Evolutionary conservation across 1,140 invertebrate species (phyloP).

Genomic region (Pseudomyrmex sp.): DNA sequence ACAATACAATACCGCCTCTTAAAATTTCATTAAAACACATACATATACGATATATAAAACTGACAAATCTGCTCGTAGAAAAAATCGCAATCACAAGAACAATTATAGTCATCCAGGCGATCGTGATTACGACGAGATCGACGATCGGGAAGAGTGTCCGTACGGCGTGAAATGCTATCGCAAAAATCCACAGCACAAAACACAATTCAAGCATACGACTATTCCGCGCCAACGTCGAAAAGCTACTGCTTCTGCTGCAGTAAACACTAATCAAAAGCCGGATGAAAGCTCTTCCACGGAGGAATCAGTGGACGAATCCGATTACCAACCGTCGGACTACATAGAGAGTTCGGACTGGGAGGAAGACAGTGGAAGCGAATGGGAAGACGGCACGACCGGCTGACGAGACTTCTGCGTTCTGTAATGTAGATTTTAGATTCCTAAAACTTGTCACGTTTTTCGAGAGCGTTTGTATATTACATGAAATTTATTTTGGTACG

Average conservation of each 20-base stretch:
- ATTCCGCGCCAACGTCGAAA: neutral
- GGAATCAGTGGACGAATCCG: conserved; percentile 80
- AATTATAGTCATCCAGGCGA: conserved; percentile 85
- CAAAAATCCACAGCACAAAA: conserved; percentile 84
- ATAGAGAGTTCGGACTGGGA: conserved; percentile 65
- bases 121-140: conserved; percentile 84
- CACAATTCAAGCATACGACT: conserved; percentile 83
- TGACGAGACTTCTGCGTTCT: conserved; percentile 15
- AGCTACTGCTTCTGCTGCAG: conserved; percentile 51
- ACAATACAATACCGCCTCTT: neutral
- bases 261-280: conserved; percentile 29
- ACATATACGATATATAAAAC: neutral
- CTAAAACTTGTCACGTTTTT: conserved; percentile 14
- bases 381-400: conserved; percentile 17
- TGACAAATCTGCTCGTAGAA: conserved; percentile 73
- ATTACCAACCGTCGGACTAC: conserved; percentile 76
- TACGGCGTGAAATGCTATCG: conserved; percentile 86
- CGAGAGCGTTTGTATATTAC: neutral
- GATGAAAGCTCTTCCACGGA: conserved; percentile 59
- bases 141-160: conserved; percentile 84
- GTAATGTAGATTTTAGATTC: neutral
- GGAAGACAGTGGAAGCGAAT: conserved; percentile 54
- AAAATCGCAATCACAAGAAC: conserved; percentile 82
- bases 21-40: neutral
- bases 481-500: conserved; percentile 22